A percentile compares a stretch with the other conserved stretches of the same genome.
Evolutionary conservation across 2,797 vertebrate species (phyloP).

Genomic region (Erethizon dorsatum): DNA sequence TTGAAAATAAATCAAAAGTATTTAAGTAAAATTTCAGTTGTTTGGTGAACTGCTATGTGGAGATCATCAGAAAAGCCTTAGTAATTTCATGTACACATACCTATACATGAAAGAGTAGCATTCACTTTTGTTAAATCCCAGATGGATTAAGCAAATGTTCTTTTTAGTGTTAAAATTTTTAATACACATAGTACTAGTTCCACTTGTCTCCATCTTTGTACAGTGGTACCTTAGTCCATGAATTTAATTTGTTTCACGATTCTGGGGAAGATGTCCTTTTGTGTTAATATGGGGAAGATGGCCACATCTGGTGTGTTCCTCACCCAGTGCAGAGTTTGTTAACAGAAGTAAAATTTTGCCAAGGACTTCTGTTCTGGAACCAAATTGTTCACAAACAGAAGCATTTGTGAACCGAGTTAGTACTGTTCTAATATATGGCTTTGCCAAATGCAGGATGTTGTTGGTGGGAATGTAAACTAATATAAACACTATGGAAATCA

Average conservation of each 20-base stretch:
- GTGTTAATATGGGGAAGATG: too few species aligned
- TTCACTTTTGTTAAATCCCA: not conserved
- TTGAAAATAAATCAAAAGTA: not conserved
- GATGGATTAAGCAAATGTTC: not conserved
- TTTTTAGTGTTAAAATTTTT: not conserved
- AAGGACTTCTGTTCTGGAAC: not conserved
- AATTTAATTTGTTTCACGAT: not conserved
- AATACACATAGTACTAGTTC: not conserved
- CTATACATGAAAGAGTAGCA: not conserved
- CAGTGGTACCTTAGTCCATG: too few species aligned
- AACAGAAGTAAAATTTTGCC: not conserved
- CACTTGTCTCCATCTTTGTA: not conserved
- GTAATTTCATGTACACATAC: not conserved
- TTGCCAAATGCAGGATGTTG: not conserved
- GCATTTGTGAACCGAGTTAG: not conserved
- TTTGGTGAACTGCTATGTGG: not conserved
- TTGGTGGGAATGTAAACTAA: too few species aligned
- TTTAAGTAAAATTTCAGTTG: not conserved
- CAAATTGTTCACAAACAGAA: not conserved
- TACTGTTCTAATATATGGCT: not conserved
- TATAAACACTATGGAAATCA: not conserved
- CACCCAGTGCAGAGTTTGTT: not conserved
- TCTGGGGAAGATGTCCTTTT: not conserved
- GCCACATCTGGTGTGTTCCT: not conserved
- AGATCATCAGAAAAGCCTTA: not conserved